Base-by-base conservation (phyloP, 1,140 invertebrate genomes). In the Eubasilissa regina region DNA sequence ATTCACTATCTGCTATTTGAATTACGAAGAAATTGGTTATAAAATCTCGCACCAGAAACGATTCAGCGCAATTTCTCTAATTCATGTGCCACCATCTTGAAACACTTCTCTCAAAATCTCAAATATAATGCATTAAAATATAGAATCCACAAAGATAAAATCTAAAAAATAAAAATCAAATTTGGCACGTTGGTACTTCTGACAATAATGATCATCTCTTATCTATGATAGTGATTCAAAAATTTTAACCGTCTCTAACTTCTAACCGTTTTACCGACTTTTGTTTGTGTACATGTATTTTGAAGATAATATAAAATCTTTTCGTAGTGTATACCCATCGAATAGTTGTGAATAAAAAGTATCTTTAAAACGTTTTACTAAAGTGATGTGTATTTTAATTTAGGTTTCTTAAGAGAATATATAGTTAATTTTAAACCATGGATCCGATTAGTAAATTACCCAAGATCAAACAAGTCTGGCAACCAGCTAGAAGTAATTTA, bases 401-500 rank as follows among this genome's bases (percentile, higher is more conserved):
- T 19, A 51, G 13, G 19, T 15, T 17, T 6, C 7, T 12, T 17
- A 48, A 51, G 44, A 53, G 45, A 51, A 51, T 51, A 51, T 12
- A 51, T 17, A 8, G n/a, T 68, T 19, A 6, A 21, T 70, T 51
- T 48, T 48, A 10, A 47, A 48, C 15, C 47, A 78, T 78, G 77
- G 77, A 78, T 78, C 43, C 66, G 21, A 13, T 35, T 44, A 78
- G 76, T 35, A 78, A 73, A 64, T 25, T 78, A 15, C 77, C 68
- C n/a, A 62, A 72, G 43, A n/a, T 58, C 15, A 72, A 12, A 11
- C 53, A 73, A 78, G 45, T 74, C 25, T 78, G 77, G 77, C 77
- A 78, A 43, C 68, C 66, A 13, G 66, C 77, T 17, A 78, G 43
- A 55, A 78, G 77, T 15, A 73, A 73, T 74, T 73, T 78, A 56